Percentiles rank a stretch among this genome's conserved stretches.
These are phyloP conservation scores for Bombus polaris DNA, from an alignment of 1,140 invertebrate genomes.

Conservation along the genomic window DNA sequence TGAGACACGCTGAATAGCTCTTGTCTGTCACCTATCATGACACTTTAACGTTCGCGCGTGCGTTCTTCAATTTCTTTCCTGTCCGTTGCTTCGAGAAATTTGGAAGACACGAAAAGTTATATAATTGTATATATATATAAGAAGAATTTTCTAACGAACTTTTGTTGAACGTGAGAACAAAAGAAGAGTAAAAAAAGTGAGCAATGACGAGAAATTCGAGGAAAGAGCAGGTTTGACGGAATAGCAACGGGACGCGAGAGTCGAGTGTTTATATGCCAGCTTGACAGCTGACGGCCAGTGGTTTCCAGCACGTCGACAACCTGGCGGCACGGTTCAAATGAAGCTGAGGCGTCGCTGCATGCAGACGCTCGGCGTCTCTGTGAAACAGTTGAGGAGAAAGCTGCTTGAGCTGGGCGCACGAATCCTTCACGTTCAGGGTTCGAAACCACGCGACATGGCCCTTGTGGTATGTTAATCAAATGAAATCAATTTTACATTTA, in stretches of 20 bases:
- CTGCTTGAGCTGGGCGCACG: slow-evolving; percentile 78
- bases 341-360: slow-evolving; percentile 81
- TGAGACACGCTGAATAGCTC: neutral
- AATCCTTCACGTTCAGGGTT: slow-evolving; percentile 79
- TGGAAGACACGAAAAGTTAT: no score
- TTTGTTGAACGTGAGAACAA: neutral
- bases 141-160: neutral
- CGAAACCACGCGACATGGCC: slow-evolving; percentile 80
- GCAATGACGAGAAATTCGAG: slow-evolving; percentile 18
- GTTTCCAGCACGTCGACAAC: slow-evolving; percentile 76
- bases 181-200: slow-evolving; percentile 20
- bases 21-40: neutral
- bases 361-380: slow-evolving; percentile 82
- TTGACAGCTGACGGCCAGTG: slow-evolving; percentile 76
- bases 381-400: slow-evolving; percentile 80
- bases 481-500: neutral
- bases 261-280: slow-evolving; percentile 70
- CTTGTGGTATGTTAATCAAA: slow-evolving; percentile 76
- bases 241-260: slow-evolving; percentile 34
- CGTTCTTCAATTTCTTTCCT: no score
- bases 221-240: slow-evolving; percentile 4
- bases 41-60: neutral
- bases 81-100: no score
- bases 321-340: slow-evolving; percentile 80
- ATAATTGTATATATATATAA: no score